Conservation (phyloP, 2,797 vertebrate species). For the Steatocranus sp. region DNA sequence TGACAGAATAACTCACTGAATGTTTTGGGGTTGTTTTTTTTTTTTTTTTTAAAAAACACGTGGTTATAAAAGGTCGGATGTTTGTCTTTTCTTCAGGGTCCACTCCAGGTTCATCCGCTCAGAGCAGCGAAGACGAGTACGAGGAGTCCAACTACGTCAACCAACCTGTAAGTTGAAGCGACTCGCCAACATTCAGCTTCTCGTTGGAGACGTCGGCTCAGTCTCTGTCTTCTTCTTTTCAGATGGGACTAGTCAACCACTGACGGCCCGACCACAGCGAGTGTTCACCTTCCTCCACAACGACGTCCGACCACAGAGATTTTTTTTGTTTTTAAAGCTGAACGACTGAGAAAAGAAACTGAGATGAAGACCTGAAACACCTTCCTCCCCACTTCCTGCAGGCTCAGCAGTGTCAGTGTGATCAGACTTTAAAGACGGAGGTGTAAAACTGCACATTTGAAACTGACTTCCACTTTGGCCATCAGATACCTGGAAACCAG, state of each 20-base stretch:
- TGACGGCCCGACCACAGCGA: neutral
- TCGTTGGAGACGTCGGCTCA: neutral
- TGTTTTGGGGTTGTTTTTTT: neutral
- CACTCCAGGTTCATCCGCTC: neutral
- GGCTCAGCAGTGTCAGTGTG: neutral
- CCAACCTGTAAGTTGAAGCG: constrained; percentile 1
- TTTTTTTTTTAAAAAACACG: neutral
- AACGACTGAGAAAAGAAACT: neutral
- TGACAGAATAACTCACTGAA: neutral
- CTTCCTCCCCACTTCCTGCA: neutral
- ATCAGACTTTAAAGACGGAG: neutral
- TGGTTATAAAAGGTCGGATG: neutral
- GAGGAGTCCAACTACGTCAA: constrained; percentile 67
- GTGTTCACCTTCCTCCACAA: neutral
- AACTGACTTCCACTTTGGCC: neutral
- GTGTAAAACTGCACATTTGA: neutral
- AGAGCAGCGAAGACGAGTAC: neutral
- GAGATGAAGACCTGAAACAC: neutral
- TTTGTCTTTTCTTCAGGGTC: neutral
- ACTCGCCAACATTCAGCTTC: neutral
- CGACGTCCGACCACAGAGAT: neutral
- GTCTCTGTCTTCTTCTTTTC: neutral
- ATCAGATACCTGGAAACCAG: neutral
- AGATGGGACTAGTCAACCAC: neutral
- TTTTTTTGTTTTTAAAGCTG: neutral